These are phyloP conservation scores for Drosophila neotestacea DNA, from an alignment of 2,888 invertebrate species.

Conservation along the genomic window DNA sequence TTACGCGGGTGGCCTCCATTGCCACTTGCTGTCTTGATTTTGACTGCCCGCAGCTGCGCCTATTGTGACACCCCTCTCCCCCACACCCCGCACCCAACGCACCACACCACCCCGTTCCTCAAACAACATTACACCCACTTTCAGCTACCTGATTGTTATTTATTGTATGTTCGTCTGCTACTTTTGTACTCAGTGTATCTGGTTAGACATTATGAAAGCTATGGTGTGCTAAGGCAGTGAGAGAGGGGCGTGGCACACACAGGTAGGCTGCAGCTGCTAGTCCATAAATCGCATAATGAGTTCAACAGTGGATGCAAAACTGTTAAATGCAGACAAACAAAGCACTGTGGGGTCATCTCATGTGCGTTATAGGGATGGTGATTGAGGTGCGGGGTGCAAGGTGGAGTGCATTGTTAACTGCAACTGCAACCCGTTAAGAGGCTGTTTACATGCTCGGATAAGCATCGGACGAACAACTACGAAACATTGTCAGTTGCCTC, in stretches of 20 bases:
- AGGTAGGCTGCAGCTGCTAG: conserved; percentile 27
- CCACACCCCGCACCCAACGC: background rate
- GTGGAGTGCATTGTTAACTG: conserved; percentile 32
- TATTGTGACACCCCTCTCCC: conserved; percentile 29
- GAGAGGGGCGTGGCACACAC: conserved; percentile 4
- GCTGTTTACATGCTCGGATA: conserved; percentile 59
- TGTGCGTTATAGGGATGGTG: conserved; percentile 9
- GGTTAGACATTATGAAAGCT: conserved; percentile 54
- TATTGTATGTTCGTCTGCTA: conserved; percentile 63
- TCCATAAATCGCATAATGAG: conserved; percentile 53
- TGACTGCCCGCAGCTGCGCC: conserved; percentile 59
- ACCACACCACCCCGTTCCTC: background rate
- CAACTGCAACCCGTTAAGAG: conserved; percentile 43
- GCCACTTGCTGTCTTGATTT: conserved; percentile 38
- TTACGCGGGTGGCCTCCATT: conserved; percentile 53
- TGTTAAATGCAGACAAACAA: conserved; percentile 10
- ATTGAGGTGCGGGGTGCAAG: background rate
- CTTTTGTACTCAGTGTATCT: conserved; percentile 47
- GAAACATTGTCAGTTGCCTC: conserved; percentile 51
- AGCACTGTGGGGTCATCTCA: conserved; percentile 13
- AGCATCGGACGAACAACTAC: conserved; percentile 46
- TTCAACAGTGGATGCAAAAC: conserved; percentile 41
- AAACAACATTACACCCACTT: conserved; percentile 28
- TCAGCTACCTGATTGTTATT: conserved; percentile 74
- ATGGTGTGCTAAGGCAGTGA: background rate